phyloP scores from a whole-genome alignment of 2,797 vertebrate genomes.

The Loriculus beryllinus region DNA sequence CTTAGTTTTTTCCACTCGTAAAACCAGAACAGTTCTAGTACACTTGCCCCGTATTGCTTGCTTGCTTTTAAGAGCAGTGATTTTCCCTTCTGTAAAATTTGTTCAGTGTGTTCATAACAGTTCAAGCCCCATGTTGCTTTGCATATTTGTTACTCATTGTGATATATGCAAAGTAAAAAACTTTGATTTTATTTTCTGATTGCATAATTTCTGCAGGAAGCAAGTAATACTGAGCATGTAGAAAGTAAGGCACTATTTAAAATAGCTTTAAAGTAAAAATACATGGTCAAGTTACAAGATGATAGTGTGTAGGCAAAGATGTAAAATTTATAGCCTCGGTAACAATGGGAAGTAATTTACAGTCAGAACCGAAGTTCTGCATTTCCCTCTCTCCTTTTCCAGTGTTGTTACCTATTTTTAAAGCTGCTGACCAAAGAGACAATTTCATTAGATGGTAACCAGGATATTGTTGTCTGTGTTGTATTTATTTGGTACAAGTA shows the following conservation, averaged over 20 bases:
- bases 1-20: not conserved
- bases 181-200: not conserved
- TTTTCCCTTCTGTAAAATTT: not conserved
- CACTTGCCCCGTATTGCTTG: not conserved
- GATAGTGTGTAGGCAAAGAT: not conserved
- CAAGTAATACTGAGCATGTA: not conserved
- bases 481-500: not conserved
- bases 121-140: not conserved
- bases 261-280: not conserved
- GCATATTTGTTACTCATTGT: not conserved
- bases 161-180: not conserved
- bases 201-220: not conserved
- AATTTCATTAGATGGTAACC: not conserved
- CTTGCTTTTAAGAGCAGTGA: not conserved
- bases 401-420: not conserved
- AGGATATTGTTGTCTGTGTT: not conserved
- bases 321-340: not conserved
- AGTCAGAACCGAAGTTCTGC: not conserved
- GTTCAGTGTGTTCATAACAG: not conserved
- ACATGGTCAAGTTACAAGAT: not conserved
- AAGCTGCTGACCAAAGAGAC: not conserved
- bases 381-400: not conserved
- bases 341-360: not conserved
- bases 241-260: not conserved
- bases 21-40: not conserved